phyloP scores from a whole-genome alignment of 2,113 vertebrate species.

The Andinoacara biseriatus region DNA sequence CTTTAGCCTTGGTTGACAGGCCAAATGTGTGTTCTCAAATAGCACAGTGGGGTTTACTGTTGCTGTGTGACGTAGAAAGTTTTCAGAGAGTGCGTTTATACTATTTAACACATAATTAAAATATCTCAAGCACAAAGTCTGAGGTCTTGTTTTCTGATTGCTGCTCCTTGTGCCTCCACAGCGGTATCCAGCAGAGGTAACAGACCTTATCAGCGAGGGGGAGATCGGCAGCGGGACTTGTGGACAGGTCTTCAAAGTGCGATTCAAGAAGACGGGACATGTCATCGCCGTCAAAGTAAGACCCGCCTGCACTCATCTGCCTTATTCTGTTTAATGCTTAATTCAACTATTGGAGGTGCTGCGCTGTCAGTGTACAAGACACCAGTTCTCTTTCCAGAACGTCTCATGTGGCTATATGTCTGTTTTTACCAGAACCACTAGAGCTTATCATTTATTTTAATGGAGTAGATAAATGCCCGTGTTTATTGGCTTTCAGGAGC shows the following conservation, averaged over 20 bases:
- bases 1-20: not conserved
- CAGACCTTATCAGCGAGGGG: conserved; percentile 90
- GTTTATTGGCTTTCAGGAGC: too few relatives aligned
- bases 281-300: conserved; percentile 93
- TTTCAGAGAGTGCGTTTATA: not conserved
- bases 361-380: not conserved
- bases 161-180: conserved; percentile 46
- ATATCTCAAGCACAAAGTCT: not conserved
- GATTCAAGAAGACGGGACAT: conserved; percentile 90
- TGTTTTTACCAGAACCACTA: too few relatives aligned
- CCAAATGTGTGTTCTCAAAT: conserved; percentile 18
- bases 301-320: not conserved
- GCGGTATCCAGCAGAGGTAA: conserved; percentile 92
- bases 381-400: too few relatives aligned
- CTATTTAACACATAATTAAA: not conserved
- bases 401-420: too few relatives aligned
- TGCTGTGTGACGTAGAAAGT: not conserved
- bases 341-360: not conserved
- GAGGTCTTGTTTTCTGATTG: not conserved
- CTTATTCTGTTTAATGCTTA: not conserved
- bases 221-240: conserved; percentile 96
- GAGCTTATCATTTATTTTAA: too few relatives aligned
- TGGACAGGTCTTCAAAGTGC: conserved; percentile 96
- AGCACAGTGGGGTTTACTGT: not conserved
- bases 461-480: too few relatives aligned